Base-by-base conservation (phyloP, 2,888 invertebrate species). In the Parnassius smintheus region DNA sequence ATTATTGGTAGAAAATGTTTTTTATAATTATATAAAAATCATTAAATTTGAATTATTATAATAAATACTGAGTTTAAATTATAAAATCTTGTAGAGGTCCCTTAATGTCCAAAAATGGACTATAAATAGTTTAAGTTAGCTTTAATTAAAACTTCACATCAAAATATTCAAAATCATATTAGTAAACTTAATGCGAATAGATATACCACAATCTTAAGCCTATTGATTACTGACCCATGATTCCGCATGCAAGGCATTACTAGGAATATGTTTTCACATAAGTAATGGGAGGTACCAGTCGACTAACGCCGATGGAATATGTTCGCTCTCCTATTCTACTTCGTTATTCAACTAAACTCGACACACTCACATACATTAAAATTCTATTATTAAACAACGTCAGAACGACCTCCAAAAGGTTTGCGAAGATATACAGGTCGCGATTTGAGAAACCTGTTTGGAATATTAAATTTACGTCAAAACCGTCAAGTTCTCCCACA, bases 241-340 rank as follows among this genome's bases (percentile, higher is more conserved):
- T 66, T 65, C 2, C 65, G 72, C 74, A 68, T 69, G 72, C 73
- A 60, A 74, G 72, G 81, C 87, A 85, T 87, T 85, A 82, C 82
- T 80, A 76, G 75, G 78, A 88, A 88, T 88, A 76, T 79, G 88
- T 88, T 89, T 83, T 80, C 78, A 77, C 75, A 76, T 71, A 35
- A 7, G 4, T 35, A 76, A 77, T 75, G 77, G 72, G 71, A 73
- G 75, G 75, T 75, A 75, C 75, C 75, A 74, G 72, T 73, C 72
- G 64, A 64, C 68, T 65, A 35, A 35, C 35, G 59, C 62, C 64
- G 68, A n/a, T n/a, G 8, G 48, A 49, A 49, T 18, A 9, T 2
- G 11, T 13, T 8, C 9, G 13, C 12, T 12, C 12, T 48, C 13
- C 67, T 66, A 67, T 68, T 66, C 70, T 65, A 65, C 57, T 66